Conservation (phyloP, 2,888 invertebrate genomes). For the Nemapogon koenigi region DNA sequence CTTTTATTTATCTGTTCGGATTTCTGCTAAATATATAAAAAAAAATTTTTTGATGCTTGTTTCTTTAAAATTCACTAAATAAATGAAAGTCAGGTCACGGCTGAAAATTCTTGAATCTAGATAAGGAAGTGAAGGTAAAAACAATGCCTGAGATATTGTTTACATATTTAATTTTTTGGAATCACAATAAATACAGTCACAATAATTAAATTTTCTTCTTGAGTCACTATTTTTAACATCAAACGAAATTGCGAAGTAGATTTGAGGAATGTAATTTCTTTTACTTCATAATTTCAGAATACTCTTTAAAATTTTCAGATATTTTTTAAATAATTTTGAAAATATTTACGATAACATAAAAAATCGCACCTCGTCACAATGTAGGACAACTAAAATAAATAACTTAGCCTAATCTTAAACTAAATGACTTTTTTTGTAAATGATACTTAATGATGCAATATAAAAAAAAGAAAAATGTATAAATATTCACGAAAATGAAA, state of each 20-base stretch:
- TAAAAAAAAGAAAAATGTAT: not conserved
- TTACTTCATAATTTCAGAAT: slow-evolving; percentile 1
- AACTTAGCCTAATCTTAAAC: slow-evolving; percentile 5
- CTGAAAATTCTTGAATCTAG: too few relatives aligned
- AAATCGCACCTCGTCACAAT: not conserved
- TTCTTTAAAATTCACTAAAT: too few relatives aligned
- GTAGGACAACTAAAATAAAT: slow-evolving; percentile 5
- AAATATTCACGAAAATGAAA: not conserved
- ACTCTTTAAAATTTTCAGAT: not conserved
- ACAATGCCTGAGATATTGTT: too few relatives aligned
- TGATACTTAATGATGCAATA: not conserved
- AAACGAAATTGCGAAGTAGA: slow-evolving; percentile 3
- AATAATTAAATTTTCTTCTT: slow-evolving; percentile 3
- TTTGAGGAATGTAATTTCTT: not conserved
- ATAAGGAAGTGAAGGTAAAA: too few relatives aligned
- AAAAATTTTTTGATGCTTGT: too few relatives aligned
- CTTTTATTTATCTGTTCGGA: too few relatives aligned
- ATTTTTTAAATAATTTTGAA: not conserved
- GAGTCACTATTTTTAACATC: not conserved
- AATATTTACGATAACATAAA: not conserved
- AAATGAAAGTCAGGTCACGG: too few relatives aligned
- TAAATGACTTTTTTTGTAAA: slow-evolving; percentile 6
- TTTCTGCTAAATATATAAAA: too few relatives aligned
- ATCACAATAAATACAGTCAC: slow-evolving; percentile 42
- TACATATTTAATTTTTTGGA: slow-evolving; percentile 17